These are phyloP conservation scores for Syngnathus acus DNA, from an alignment of 2,797 vertebrate genomes.

Conservation along the genomic window DNA sequence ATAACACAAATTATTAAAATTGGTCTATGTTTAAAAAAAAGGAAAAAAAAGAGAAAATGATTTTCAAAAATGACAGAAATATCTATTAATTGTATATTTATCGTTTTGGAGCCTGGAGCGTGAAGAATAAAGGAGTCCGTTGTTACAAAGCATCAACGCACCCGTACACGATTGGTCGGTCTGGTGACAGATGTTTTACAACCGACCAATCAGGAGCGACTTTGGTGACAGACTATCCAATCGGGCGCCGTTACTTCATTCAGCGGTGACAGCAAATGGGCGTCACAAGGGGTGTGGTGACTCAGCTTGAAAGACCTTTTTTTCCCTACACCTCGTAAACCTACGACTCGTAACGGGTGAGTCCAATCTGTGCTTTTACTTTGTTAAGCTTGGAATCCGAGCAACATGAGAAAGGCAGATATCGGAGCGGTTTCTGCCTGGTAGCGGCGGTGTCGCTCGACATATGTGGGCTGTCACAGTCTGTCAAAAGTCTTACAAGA, in stretches of 20 bases:
- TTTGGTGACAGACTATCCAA: conserved; percentile 34
- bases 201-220: conserved; percentile 30
- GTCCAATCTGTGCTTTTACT: conserved; percentile 25
- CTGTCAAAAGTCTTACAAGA: conserved; percentile 29
- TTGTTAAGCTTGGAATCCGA: neutral
- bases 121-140: conserved; percentile 11
- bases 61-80: neutral
- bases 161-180: conserved; percentile 40
- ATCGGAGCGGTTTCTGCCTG: conserved; percentile 6
- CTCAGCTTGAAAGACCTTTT: conserved; percentile 61
- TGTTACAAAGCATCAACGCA: conserved; percentile 51
- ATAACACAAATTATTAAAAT: neutral
- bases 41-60: neutral
- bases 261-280: conserved; percentile 26
- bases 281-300: conserved; percentile 66
- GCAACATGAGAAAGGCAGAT: neutral
- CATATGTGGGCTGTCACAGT: conserved; percentile 46
- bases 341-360: conserved; percentile 51
- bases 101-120: neutral
- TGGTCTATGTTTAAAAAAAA: neutral
- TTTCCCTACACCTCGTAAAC: conserved; percentile 44
- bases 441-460: conserved; percentile 17
- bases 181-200: conserved; percentile 19
- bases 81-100: neutral
- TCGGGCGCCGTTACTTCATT: conserved; percentile 16